Base-by-base conservation (phyloP, 2,888 invertebrate species). In the Drosophila tanythrix region DNA sequence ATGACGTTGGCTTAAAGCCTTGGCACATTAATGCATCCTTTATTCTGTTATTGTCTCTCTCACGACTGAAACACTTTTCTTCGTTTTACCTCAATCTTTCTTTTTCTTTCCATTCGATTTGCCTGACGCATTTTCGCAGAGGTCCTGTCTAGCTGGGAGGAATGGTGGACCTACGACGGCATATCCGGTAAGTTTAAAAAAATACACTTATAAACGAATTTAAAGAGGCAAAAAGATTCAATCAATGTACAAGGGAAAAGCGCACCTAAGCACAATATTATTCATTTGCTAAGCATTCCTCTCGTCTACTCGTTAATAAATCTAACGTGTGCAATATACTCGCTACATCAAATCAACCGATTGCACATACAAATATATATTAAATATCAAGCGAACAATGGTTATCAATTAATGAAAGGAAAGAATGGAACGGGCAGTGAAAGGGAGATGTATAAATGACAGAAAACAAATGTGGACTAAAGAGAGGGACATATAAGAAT, bases 121-220 rank as follows among this genome's bases (percentile, higher is more conserved):
- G 59, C 18, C 38, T 62, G 50, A 38, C 43, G 27, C 60, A 70
- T 67, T 91, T 90, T 60, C 29, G 36, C 91, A 92, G 92, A 91
- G 83, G 91, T 92, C 74, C 90, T 92, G 85, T 92, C 92, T 74
- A 97, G 97, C 94, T 98, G 98, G 98, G 98, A 98, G 94, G 97
- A 97, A 94, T 98, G 98, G 98, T 98, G 98, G 98, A 98, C 97
- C 89, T 98, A 98, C 94, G 98, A 98, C 94, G 98, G 98, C 83
- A 98, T 98, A 93, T 98, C 98, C 94, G 98, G 98, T 97, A 94
- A 96, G 95, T 91, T 73, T 21, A 29, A n/a, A 33, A 6, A 57
- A 43, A 38, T 25, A 36, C 46, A 55, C 21, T 70, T 60, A 11
- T 43, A 33, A 46, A 46, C 40, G 50, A 63, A 29, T 64, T 63